Evolutionary conservation across 2,797 vertebrate genomes (phyloP), one percentile per base, ranked within the genome.

Genomic region (Hemibagrus guttatus): DNA sequence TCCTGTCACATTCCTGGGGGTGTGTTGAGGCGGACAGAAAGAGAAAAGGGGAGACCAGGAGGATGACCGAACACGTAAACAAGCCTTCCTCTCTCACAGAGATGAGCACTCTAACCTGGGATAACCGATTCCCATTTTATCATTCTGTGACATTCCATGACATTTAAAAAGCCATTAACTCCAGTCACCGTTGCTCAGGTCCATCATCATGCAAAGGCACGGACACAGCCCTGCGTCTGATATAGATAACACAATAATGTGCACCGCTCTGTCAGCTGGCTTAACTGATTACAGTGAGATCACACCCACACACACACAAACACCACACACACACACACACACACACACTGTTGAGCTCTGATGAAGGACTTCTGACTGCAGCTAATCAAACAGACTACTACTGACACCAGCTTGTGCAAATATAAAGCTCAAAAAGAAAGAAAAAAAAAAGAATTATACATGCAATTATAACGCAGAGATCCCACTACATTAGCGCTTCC

Each of bases 141-240:
- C 95, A 96, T 95, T 95, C 94, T 91, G 93, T 94, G 95, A 95
- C 95, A 95, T 95, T 96, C 94, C 93, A 93, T 96, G 96, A 96
- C 95, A 96, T 96, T 96, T 96, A 96, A 96, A 96, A 96, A 96
- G 95, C 95, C 94, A 96, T 96, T 96, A 96, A 94, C 93, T 94
- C 92, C 90, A 92, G 91, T 91, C 94, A 93, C 93, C 93, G 92
- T 93, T 95, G 94, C 93, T 93, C 94, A 94, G 89, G 91, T 91
- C 92, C 91, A 88, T 90, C 86, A 80, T 88, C 84, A 89, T 89
- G 84, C 88, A 88, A 84, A 84, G 88, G 88, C 87, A 83, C 61
- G 69, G 75, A 83, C 85, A 56, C 75, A 87, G 87, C 84, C 81
- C 66, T 68, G 82, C 61, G 90, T 87, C 84, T 89, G 86, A 87